A percentile compares a stretch with the other conserved stretches of the same genome.
phyloP scores from a whole-genome alignment of 2,888 invertebrate species.

The Sarcophaga carnaria region DNA sequence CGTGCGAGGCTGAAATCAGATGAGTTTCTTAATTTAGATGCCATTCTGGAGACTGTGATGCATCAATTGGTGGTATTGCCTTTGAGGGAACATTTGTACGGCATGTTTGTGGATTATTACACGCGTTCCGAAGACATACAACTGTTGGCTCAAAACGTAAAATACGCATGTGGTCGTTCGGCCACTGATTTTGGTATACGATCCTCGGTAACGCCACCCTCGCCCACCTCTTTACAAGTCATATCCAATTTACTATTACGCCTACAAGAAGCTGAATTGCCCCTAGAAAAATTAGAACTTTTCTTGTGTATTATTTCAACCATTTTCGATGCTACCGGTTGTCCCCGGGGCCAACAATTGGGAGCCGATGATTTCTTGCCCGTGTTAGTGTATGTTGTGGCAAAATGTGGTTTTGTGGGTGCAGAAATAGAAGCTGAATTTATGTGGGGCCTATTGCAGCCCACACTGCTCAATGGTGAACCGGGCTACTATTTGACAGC shows the following conservation, averaged over 20 bases:
- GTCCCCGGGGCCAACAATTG: constrained; percentile 82
- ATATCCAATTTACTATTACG: constrained; percentile 90
- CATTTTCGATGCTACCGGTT: constrained; percentile 88
- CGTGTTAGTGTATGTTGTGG: constrained; percentile 94
- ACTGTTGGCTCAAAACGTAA: constrained; percentile 84
- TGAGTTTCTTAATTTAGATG: constrained; percentile 97
- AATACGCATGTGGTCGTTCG: constrained; percentile 80
- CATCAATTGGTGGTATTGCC: constrained; percentile 95
- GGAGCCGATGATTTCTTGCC: constrained; percentile 96
- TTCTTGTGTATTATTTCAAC: constrained; percentile 93
- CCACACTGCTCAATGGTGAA: constrained; percentile 94
- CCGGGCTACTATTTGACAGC: constrained; percentile 97
- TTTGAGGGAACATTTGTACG: constrained; percentile 91
- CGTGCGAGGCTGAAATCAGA: constrained; percentile 88
- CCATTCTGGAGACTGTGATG: constrained; percentile 96
- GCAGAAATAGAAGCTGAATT: constrained; percentile 98
- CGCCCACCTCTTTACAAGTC: constrained; percentile 87
- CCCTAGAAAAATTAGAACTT: constrained; percentile 95
- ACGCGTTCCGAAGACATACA: constrained; percentile 88
- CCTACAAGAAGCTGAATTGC: constrained; percentile 95
- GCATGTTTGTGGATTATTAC: constrained; percentile 94
- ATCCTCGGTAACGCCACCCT: constrained; percentile 89
- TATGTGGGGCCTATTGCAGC: constrained; percentile 97
- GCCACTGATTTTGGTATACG: constrained; percentile 81
- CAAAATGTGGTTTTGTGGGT: constrained; percentile 93